Evolutionary conservation across 2,797 vertebrate species (phyloP), one percentile per base, ranked within the genome.

Genomic region (Megalops cyprinoides): DNA sequence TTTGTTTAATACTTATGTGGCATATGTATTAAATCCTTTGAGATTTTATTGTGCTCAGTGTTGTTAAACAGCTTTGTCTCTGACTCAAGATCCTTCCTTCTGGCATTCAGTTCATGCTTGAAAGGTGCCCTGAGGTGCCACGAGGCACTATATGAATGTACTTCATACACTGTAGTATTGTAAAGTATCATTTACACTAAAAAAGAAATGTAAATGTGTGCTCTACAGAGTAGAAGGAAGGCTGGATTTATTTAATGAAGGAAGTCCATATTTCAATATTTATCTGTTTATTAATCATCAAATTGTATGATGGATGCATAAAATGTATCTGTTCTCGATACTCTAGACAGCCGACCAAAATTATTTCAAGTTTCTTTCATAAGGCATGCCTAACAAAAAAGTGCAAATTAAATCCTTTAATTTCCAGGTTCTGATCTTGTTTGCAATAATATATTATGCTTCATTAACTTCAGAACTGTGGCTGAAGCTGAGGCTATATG

Each of bases 181-280:
- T 42, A 44, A 23, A 71, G 67, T n/a, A 71, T 71, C 65, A 18
- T 23, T 37, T 44, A 31, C 15, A 39, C 8, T 15, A 75, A 48
- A 53, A 60, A 46, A 39, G 60, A 34, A 4, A 69, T 12, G 34
- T 58, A 65, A 46, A 55, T 67, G 34, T 44, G 69, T 71, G 51
- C 48, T 69, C 76, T 77, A 78, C 73, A 82, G 46, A 31, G 23
- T 77, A 28, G 80, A 65, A 81, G 46, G 44, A 81, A 81, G 49
- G 75, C 46, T 18, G 31, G 9, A 39, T 76, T 34, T 77, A 81
- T 71, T 71, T 71, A 67, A 81, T 53, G 48, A 81, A 77, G 1
- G 6, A 46, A 77, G 39, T 76, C 62, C 28, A 62, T 76, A 65
- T 69, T 48, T 53, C 44, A 51, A 31, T 69, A 69, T 76, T 76